A percentile compares a stretch with the other conserved stretches of the same genome.
Evolutionary conservation across 2,797 vertebrate genomes (phyloP).

Genomic region (Meda fulgida): DNA sequence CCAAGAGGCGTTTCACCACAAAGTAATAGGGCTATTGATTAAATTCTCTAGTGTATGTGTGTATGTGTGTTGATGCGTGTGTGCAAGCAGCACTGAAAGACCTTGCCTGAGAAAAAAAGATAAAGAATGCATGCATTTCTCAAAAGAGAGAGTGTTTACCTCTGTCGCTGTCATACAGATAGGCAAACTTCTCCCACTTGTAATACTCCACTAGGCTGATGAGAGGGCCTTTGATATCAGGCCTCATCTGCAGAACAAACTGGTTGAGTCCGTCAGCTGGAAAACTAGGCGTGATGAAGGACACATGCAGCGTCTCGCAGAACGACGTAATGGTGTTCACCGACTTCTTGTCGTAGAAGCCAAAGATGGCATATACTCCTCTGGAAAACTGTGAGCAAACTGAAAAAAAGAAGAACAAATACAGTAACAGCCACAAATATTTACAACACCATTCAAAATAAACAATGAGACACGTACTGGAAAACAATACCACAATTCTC

Average conservation of each 20-base stretch:
- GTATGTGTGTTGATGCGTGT: conserved; percentile 13
- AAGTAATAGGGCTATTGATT: conserved; percentile 56
- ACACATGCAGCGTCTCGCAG: conserved; percentile 95
- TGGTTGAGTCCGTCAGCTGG: conserved; percentile 95
- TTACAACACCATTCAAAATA: no score
- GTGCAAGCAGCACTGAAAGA: conserved; percentile 6
- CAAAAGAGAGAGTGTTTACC: conserved; percentile 74
- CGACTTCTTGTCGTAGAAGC: conserved; percentile 99
- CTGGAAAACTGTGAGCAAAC: conserved; percentile 98
- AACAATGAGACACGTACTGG: no score
- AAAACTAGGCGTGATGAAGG: conserved; percentile 97
- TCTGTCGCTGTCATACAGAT: conserved; percentile 95
- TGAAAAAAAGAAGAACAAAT: conserved; percentile 57
- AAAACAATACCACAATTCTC: no score
- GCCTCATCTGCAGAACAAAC: conserved; percentile 98
- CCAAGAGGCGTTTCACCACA: conserved; percentile 43
- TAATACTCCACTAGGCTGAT: conserved; percentile 97
- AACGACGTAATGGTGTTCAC: conserved; percentile 98
- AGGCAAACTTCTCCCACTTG: conserved; percentile 97
- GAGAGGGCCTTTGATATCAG: conserved; percentile 95
- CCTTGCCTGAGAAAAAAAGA: conserved; percentile 36
- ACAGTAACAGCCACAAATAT: not conserved
- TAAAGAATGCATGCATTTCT: conserved; percentile 28
- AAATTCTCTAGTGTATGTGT: conserved; percentile 33
- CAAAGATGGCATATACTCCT: conserved; percentile 97